Base-by-base conservation (phyloP, 2,888 invertebrate genomes). In the Microctonus brassicae region DNA sequence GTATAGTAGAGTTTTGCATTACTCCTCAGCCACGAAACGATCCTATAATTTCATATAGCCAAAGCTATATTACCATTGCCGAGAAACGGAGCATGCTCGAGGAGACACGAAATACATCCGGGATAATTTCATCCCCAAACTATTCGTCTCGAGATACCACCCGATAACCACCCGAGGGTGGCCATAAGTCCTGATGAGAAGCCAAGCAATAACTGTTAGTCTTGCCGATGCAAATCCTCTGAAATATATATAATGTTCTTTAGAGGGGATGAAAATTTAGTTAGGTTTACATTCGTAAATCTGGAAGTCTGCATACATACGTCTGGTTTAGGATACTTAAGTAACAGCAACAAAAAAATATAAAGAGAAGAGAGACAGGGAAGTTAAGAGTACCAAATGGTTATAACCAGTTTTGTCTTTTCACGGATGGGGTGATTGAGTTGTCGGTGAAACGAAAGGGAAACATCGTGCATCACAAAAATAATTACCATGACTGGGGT, bases 1-100 rank as follows among this genome's bases (percentile, higher is more conserved):
- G 58, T 47, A 47, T n/a, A 47, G 17, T 47, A 29, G 33, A 58
- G 3, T 58, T 58, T 61, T 57, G 73, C 73, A 73, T 75, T 73
- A 73, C 70, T 72, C 75, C 17, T 70, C 73, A 70, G 73, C 74
- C 68, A 74, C 73, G 69, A 73, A 58, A 74, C 75, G 74, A 75
- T 76, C 73, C 69, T 67, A 70, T 70, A 77, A 75, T 73, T 74
- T 75, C 73, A 26, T 57, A 62, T 68, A 53, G 68, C 70, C 63
- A 61, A 66, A 74, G 47, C 52, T 58, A 70, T 65, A 70, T 73
- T 63, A 63, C 70, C 69, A 64, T 66, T 65, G 72, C 53, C 62
- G 62, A 69, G 53, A 55, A 42, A 34, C 39, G 62, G 34, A 29
- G 58, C 5, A 62, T 34, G 67, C 72, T 72, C 53, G 22, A 34